Evolutionary conservation across 2,113 vertebrate genomes (phyloP), one percentile per base, ranked within the genome.

Genomic region (Prinia subflava): DNA sequence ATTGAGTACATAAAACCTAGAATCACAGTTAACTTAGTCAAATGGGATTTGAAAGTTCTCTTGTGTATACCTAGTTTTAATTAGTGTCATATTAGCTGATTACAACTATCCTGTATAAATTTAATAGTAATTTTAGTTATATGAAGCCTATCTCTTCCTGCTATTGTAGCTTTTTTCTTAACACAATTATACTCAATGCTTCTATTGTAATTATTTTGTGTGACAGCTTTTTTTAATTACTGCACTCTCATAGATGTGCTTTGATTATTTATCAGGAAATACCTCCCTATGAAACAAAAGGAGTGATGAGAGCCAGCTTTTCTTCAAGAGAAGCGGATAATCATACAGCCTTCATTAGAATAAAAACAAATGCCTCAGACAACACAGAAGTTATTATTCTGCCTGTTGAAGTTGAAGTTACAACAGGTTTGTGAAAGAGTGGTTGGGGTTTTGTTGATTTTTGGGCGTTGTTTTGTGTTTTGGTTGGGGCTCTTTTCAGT

Each of bases 241-340:
- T 70, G 44, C 7, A 3, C 23, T 89, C 62, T 87, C 16, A 87
- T 62, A 80, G 49, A 44, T 83, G 24, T 55, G 13, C 57, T 94
- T 39, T 94, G 65, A 62, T 95, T 96, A 35, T 94, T 91, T 91
- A 91, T 78, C 95, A 99, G 99, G 99, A 99, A 98, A 99, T 99
- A 59, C 99, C 99, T 90, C 99, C 99, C 3, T 99, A 99, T 89
- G 99, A 99, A 98, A 99, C 99, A 33, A 99, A 99, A 96, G 99
- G 99, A 92, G 99, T 99, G 89, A 99, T 99, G 99, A 98, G 99
- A 98, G 99, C 99, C 95, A 99, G 99, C 91, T 99, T 99, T 97
- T 99, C 99, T 4, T 99, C 99, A 16, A 98, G 99, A 97, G 99
- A 99, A 92, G 99, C 98, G 47, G 99, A 99, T 98, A 99, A 99